These are phyloP conservation scores for Lathamus discolor DNA, from an alignment of 2,113 vertebrate species.

Conservation along the genomic window DNA sequence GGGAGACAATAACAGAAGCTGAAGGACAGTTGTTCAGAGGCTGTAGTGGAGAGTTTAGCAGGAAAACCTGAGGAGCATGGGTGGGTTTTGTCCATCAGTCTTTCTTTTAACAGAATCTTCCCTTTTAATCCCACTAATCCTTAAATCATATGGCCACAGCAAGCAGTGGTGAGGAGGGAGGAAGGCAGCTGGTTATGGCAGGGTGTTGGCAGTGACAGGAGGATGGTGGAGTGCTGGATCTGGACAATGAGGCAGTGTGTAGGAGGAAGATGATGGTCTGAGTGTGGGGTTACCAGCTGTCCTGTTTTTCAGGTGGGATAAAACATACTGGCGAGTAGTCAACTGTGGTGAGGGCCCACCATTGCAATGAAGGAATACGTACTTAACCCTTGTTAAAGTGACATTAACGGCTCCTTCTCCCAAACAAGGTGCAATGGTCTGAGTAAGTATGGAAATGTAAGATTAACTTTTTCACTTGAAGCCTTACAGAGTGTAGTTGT, in stretches of 20 bases:
- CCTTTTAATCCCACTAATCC: not conserved
- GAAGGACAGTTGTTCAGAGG: not conserved
- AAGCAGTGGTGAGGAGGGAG: not conserved
- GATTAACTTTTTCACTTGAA: not conserved
- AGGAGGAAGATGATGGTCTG: not conserved
- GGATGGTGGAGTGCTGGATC: not conserved
- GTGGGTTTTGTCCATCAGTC: not conserved
- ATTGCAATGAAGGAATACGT: accelerated
- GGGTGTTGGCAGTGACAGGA: not conserved
- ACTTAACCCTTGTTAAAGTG: not conserved
- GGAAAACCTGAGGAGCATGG: not conserved
- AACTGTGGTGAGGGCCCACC: too few species aligned
- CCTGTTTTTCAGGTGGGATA: not conserved
- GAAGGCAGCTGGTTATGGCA: not conserved
- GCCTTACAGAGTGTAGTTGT: not conserved
- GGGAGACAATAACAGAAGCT: not conserved
- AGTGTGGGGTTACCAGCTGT: not conserved
- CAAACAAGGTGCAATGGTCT: not conserved
- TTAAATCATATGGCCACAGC: not conserved
- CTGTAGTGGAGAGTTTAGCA: not conserved
- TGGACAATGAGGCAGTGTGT: not conserved
- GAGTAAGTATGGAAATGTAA: not conserved
- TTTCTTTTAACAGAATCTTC: not conserved
- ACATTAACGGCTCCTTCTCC: not conserved
- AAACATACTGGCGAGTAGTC: not conserved